phyloP scores from a whole-genome alignment of 2,888 invertebrate genomes.

The Clitarchus hookeri region DNA sequence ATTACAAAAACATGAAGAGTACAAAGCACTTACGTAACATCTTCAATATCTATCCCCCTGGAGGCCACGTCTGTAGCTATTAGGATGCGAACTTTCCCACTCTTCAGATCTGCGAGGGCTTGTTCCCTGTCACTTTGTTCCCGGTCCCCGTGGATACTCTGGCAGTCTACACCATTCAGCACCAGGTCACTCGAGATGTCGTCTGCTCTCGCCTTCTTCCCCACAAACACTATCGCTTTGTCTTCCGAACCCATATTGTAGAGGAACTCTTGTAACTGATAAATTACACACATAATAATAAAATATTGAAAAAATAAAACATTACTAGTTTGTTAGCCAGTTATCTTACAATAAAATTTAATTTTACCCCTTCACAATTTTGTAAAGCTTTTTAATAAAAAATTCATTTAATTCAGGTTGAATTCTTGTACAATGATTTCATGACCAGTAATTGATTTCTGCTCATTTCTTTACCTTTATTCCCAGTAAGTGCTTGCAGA shows the following conservation, averaged over 20 bases:
- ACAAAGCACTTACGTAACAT: conserved; percentile 66
- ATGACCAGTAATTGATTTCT: no score
- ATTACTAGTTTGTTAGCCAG: not conserved
- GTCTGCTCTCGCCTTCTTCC: conserved; percentile 82
- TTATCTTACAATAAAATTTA: conserved; percentile 27
- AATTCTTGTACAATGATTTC: no score
- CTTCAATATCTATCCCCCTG: conserved; percentile 89
- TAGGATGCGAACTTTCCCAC: conserved; percentile 78
- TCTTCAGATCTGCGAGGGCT: conserved; percentile 82
- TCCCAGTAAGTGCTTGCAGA: no score
- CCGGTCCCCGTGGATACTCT: conserved; percentile 87
- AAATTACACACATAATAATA: conserved; percentile 31
- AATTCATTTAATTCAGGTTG: no score
- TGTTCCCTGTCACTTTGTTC: conserved; percentile 76
- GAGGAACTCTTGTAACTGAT: conserved; percentile 71
- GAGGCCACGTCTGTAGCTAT: conserved; percentile 96
- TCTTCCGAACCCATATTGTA: conserved; percentile 71
- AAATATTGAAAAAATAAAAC: conserved; percentile 24
- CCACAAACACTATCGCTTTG: conserved; percentile 90
- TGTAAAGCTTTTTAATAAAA: no score
- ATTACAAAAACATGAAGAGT: no score
- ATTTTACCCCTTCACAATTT: no score
- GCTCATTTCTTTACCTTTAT: no score
- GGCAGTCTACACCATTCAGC: conserved; percentile 69
- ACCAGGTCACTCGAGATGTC: conserved; percentile 80